Evolutionary conservation across 2,888 invertebrate genomes (phyloP).

Genomic region (Monochamus alternatus): DNA sequence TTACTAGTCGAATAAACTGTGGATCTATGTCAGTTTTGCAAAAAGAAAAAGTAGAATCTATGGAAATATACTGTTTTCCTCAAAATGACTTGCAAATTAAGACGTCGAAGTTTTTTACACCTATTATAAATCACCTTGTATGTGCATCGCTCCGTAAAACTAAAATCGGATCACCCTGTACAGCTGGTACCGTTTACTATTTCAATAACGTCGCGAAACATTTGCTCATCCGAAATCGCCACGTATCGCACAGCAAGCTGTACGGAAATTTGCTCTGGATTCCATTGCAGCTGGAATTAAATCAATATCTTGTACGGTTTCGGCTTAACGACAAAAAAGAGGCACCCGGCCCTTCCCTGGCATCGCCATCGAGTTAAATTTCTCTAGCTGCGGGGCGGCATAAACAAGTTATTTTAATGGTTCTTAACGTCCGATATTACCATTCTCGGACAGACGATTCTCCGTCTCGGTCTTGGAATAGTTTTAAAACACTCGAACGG

Average conservation of each 20-base stretch:
- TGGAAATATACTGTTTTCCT: too few relatives aligned
- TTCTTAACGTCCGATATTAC: constrained; percentile 23
- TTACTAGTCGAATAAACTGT: too few relatives aligned
- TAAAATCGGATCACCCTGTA: not conserved
- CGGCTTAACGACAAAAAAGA: constrained; percentile 44
- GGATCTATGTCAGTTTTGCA: too few relatives aligned
- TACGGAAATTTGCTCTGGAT: constrained; percentile 57
- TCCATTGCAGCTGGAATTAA: constrained; percentile 56
- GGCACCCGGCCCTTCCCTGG: constrained; percentile 24
- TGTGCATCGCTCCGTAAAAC: too few relatives aligned
- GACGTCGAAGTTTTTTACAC: too few relatives aligned
- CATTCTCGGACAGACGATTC: constrained; percentile 17
- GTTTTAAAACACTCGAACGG: constrained; percentile 6
- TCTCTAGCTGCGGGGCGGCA: constrained; percentile 28
- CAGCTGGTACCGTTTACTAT: not conserved
- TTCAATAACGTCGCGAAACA: not conserved
- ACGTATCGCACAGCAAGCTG: constrained; percentile 50
- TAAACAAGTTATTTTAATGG: constrained; percentile 35
- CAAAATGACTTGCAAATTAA: too few relatives aligned
- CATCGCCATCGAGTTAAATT: constrained; percentile 23
- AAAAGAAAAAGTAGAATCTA: too few relatives aligned
- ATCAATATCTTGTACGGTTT: constrained; percentile 55
- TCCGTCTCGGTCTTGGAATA: constrained; percentile 1
- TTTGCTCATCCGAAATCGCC: constrained; percentile 26
- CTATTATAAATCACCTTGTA: too few relatives aligned